phyloP scores from a whole-genome alignment of 1,140 invertebrate genomes.

The Drosophila kanapiae region DNA sequence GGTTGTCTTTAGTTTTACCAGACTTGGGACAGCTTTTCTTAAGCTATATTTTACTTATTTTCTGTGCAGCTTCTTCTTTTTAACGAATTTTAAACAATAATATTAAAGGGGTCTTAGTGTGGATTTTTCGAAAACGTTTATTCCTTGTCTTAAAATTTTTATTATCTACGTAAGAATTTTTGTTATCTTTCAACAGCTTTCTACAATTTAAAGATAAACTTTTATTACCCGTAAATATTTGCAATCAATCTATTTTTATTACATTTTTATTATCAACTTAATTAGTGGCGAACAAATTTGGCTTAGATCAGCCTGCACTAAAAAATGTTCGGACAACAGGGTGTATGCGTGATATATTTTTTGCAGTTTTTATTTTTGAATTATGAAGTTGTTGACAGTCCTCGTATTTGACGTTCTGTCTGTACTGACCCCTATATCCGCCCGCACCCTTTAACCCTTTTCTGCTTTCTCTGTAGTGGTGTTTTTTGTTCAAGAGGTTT shows the following conservation, averaged over 20 bases:
- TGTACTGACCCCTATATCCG: too few species aligned
- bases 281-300: not conserved
- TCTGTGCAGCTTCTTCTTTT: not conserved
- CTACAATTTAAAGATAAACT: not conserved
- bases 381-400: slow-evolving; percentile 17
- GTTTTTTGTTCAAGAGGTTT: too few species aligned
- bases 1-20: slow-evolving; percentile 9
- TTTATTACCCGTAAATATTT: too few species aligned
- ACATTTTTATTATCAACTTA: not conserved
- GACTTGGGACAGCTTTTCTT: not conserved
- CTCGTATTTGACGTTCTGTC: not conserved
- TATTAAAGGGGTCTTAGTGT: too few species aligned
- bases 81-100: not conserved
- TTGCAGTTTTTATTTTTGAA: not conserved
- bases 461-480: not conserved
- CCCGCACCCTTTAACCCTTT: not conserved
- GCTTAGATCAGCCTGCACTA: not conserved
- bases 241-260: too few species aligned
- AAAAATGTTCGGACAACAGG: not conserved
- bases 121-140: too few species aligned
- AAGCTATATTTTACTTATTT: not conserved
- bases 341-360: slow-evolving; percentile 36
- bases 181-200: not conserved
- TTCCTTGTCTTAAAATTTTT: not conserved
- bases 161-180: not conserved